Base-by-base conservation (phyloP, 2,113 vertebrate genomes). In the Empidonax alnorum region DNA sequence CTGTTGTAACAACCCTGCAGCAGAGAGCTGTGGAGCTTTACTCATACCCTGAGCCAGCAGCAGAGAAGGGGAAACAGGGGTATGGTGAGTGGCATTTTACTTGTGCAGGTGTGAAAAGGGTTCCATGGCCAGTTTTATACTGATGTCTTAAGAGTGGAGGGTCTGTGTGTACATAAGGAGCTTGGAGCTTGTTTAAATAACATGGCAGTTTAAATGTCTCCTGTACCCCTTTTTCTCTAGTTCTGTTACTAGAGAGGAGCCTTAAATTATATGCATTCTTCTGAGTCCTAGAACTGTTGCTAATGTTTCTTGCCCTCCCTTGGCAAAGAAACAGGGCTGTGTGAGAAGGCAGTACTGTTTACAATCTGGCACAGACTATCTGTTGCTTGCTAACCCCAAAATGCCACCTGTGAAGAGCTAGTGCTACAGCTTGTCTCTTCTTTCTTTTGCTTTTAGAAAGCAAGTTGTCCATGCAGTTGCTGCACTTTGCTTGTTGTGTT, bases 351-450 rank as follows among this genome's bases (percentile, higher is more conserved):
- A 55, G 20, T 28, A 21, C 66, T 61, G 37, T 42, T 50, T 1
- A 1, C 12, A 2, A 69, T 83, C 66, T 76, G 63, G 62, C 63
- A 41, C n/a, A 58, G 67, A 20, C 1, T 2, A 0, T 25, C 4
- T 46, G 58, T 92, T 58, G 20, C n/a, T 85, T 44, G n/a, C 50
- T 73, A 62, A 49, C 14, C 28, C 37, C 20, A 56, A 25, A 88
- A 79, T 65, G 41, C 62, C 41, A 39, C 31, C 46, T 72, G 46
- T 61, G n/a, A 83, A 69, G 75, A 85, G 49, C 49, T 85, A 44
- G 31, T 91, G 42, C 53, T 76, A 20, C 42, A 76, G 25, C 20
- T 93, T 62, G 23, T 90, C 37, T 92, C 22, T 84, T 41, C 35
- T 49, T 56, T 58, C 28, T 80, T 78, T 90, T 72, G 18, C 37